Percentiles rank a stretch among this genome's conserved stretches.
Evolutionary conservation across 2,797 vertebrate genomes (phyloP).

Genomic region (Hippoglossus hippoglossus): DNA sequence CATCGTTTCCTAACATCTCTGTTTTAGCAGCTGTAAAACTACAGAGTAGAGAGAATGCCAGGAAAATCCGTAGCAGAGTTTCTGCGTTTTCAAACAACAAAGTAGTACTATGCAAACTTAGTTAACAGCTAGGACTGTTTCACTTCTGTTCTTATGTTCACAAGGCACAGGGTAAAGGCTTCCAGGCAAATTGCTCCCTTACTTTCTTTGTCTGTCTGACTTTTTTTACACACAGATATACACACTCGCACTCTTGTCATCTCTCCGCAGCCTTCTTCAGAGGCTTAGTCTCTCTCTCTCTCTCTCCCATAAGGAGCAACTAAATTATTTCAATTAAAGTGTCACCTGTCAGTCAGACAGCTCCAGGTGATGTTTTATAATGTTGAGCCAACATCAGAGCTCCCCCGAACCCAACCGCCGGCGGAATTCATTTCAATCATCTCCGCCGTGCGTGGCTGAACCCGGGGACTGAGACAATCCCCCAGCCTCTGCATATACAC

Average conservation of each 20-base stretch:
- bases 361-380: constrained; percentile 72
- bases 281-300: constrained; percentile 40
- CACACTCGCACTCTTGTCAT: constrained; percentile 9
- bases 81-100: no score
- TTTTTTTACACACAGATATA: neutral
- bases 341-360: constrained; percentile 79
- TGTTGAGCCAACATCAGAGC: constrained; percentile 56
- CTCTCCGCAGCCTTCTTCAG: constrained; percentile 12
- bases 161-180: constrained; percentile 20
- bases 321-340: constrained; percentile 77
- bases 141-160: constrained; percentile 24
- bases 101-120: neutral
- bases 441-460: constrained; percentile 39
- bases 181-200: constrained; percentile 35
- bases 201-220: constrained; percentile 20
- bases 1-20: no score
- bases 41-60: no score
- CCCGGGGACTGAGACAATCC: constrained; percentile 60
- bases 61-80: no score
- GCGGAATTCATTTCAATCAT: constrained; percentile 77
- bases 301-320: constrained; percentile 59
- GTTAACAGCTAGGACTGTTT: constrained; percentile 34
- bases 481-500: constrained; percentile 46
- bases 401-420: constrained; percentile 52
- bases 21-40: no score